phyloP scores from a whole-genome alignment of 2,888 invertebrate species.

The Cheiracanthium punctorium region DNA sequence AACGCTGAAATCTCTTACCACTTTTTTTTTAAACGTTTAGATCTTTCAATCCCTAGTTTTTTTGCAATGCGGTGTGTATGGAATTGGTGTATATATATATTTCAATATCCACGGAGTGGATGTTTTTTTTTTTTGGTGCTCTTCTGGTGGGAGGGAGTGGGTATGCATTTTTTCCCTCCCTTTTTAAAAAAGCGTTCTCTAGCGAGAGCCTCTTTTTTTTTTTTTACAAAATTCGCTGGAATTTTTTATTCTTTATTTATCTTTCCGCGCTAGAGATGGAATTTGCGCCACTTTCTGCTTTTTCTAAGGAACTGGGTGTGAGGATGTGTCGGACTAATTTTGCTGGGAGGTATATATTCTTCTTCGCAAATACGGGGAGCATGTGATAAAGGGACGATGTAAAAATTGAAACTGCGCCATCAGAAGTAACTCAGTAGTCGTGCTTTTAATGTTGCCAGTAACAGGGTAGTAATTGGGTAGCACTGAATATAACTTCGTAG shows the following conservation, averaged over 20 bases:
- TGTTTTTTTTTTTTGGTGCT: neutral
- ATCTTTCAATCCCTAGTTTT: neutral
- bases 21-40: neutral
- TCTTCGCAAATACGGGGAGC: neutral
- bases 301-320: too few species aligned
- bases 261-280: too few species aligned
- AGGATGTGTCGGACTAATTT: conserved; percentile 1
- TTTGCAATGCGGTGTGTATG: neutral
- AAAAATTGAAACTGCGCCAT: conserved; percentile 1
- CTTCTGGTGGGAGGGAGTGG: neutral
- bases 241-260: too few species aligned
- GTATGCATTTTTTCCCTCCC: too few species aligned
- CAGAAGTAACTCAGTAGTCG: too few species aligned
- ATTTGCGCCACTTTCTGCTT: too few species aligned
- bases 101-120: neutral
- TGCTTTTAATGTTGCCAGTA: too few species aligned
- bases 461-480: too few species aligned
- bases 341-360: neutral
- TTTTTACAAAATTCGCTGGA: too few species aligned
- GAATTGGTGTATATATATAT: neutral
- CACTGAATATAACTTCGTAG: too few species aligned
- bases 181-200: too few species aligned
- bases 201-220: too few species aligned
- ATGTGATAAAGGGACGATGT: neutral
- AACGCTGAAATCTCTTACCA: neutral